These are phyloP conservation scores for Ara ararauna DNA, from an alignment of 2,797 vertebrate genomes.

Conservation along the genomic window DNA sequence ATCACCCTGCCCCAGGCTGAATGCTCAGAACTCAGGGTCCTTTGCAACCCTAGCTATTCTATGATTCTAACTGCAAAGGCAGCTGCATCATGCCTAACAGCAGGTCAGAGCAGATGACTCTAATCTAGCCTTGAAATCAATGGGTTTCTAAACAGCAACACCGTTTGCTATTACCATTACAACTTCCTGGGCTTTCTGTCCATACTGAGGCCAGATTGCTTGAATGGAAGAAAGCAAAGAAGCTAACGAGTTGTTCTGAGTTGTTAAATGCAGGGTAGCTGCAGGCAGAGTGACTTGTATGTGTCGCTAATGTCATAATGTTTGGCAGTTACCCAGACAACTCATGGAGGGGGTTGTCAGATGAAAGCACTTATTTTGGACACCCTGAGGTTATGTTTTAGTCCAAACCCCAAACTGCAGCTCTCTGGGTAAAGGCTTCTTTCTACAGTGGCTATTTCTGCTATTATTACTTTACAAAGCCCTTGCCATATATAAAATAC, in stretches of 20 bases:
- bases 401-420: not conserved
- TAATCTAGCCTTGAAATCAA: not conserved
- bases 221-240: not conserved
- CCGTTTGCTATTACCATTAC: not conserved
- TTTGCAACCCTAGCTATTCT: not conserved
- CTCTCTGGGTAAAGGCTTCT: not conserved
- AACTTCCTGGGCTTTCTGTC: constrained; percentile 18
- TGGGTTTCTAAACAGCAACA: not conserved
- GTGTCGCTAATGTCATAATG: constrained; percentile 32
- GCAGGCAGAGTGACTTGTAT: not conserved
- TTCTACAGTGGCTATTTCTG: not conserved
- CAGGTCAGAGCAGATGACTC: not conserved
- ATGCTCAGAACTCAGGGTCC: not conserved
- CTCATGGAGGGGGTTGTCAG: constrained; percentile 28
- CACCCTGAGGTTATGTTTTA: constrained; percentile 20
- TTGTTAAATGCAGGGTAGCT: constrained; percentile 49
- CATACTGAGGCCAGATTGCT: not conserved
- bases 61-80: not conserved
- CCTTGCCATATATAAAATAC: not conserved
- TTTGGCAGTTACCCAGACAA: constrained; percentile 45
- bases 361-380: constrained; percentile 3
- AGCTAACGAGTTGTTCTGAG: constrained; percentile 48
- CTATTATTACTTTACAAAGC: not conserved
- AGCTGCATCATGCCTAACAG: not conserved
- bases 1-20: not conserved